Percentiles rank a stretch among this genome's conserved stretches.
These are phyloP conservation scores for Allygus modestus DNA, from an alignment of 2,888 invertebrate genomes.

Conservation along the genomic window DNA sequence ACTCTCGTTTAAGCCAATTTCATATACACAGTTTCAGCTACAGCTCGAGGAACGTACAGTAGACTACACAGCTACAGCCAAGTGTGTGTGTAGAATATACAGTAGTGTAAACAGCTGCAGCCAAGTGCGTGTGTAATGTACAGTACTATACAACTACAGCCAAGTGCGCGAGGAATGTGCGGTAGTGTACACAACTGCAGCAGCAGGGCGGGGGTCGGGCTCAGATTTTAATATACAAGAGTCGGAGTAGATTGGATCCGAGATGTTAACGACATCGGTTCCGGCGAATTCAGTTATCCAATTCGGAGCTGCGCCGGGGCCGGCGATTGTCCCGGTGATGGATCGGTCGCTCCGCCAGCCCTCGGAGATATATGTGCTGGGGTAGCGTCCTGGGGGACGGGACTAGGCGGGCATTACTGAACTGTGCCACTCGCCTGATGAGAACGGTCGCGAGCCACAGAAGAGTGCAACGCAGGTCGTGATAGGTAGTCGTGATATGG, in stretches of 20 bases:
- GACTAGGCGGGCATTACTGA: not conserved
- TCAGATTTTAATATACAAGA: constrained; percentile 61
- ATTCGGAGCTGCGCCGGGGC: constrained; percentile 25
- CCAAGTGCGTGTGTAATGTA: too few species aligned
- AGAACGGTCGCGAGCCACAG: not conserved
- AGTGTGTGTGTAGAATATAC: too few species aligned
- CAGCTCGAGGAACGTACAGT: too few species aligned
- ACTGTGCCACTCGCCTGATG: constrained; percentile 15
- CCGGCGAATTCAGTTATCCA: constrained; percentile 62
- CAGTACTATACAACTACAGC: too few species aligned
- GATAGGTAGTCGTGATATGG: too few species aligned
- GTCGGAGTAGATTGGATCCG: constrained; percentile 59
- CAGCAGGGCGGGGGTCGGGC: not conserved
- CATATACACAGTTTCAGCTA: too few species aligned
- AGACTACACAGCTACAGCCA: too few species aligned
- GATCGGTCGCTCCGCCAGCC: constrained; percentile 30
- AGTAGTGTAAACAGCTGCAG: too few species aligned
- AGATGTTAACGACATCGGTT: constrained; percentile 61
- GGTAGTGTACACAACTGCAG: too few species aligned
- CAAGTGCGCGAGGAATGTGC: too few species aligned
- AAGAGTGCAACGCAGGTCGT: too few species aligned
- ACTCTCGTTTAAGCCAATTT: too few species aligned
- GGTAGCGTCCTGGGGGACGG: constrained; percentile 38
- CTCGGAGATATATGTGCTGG: constrained; percentile 60
- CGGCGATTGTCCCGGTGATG: constrained; percentile 62